Evolutionary conservation across 2,888 invertebrate species (phyloP), one percentile per base, ranked within the genome.

Genomic region (Metacarcinus magister): DNA sequence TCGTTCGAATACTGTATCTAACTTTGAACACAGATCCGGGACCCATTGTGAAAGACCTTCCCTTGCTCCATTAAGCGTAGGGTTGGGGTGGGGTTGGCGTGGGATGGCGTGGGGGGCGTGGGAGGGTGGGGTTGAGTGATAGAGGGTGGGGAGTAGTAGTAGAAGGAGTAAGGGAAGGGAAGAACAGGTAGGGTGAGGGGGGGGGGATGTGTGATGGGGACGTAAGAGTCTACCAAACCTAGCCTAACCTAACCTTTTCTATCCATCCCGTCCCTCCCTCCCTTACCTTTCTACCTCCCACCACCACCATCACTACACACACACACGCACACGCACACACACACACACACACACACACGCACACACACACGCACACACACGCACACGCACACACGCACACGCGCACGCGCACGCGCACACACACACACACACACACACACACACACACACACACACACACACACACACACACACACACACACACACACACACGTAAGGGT

Each of bases 11-110:
- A 32, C 32, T 2, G 32, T 32, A 82, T 82, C 82, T 32, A 82
- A 82, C 82, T 32, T 75, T 82, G 82, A 82, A 32, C 32, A 82
- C 82, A 82, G 82, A 82, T 82, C 82, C 82, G 82, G 82, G 82
- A 82, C 82, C 82, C 82, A 82, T 82, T 82, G 82, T 82, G 82
- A 32, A 82, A 32, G 82, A 32, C 82, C 82, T 32, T 28, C 82
- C 82, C 82, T 82, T 32, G 32, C 82, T 82, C 82, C 82, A 82
- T 82, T 82, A 82, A n/a, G n/a, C 67, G n/a, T n/a, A 7, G 67
- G 67, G 67, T 19, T 67, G 16, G 67, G 0, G n/a, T 67, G 67
- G 67, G 0, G n/a, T 32, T 32, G 82, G 82, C 82, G 82, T 82
- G 82, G 32, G 32, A 10, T 82, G 82, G 82, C 82, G 82, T 32